Base-by-base conservation (phyloP, 2,888 invertebrate species). In the Aradus depressus region DNA sequence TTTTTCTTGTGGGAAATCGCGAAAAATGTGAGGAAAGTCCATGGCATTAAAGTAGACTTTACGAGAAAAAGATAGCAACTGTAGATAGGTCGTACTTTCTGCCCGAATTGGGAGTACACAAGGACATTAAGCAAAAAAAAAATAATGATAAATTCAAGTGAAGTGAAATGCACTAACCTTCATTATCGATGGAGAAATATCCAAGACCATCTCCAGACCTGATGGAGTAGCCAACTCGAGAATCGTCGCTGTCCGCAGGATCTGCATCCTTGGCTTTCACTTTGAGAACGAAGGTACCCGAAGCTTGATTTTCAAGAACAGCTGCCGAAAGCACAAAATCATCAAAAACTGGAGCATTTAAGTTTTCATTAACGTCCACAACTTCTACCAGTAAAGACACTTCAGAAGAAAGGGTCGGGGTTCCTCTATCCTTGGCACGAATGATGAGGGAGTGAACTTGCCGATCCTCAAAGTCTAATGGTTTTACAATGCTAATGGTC, bases 281-380 rank as follows among this genome's bases (percentile, higher is more conserved):
- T 56, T 76, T 77, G 64, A 85, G 78, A 59, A 91, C 91, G 35
- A 78, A 71, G 3, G 85, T 77, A 50, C 85, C 88, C 37, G 80
- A 72, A 4, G 84, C 78, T 62, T 79, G 76, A 68, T 90, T 91
- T 71, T 96, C 95, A 51, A 70, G 72, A 56, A 95, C 84, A 60
- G 72, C 73, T 44, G 84, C 85, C 55, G 75, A 70, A 57, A 84
- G 71, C 59, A 89, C 87, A 63, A 83, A 84, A 66, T 86, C 87
- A 47, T 76, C 75, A 68, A 95, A 95, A 58, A 74, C 72, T 1
- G 95, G 92, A 48, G 89, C 75, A 68, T 81, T 79, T 50, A 80
- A 72, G 70, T 95, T 95, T 70, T 95, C 95, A 70, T 96, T 91
- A 16, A 95, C 93, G 70, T 96, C 95, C 60, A 87, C 83, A 55